Evolutionary conservation across 2,113 vertebrate species (phyloP), one percentile per base, ranked within the genome.

Genomic region (Spea bombifrons): DNA sequence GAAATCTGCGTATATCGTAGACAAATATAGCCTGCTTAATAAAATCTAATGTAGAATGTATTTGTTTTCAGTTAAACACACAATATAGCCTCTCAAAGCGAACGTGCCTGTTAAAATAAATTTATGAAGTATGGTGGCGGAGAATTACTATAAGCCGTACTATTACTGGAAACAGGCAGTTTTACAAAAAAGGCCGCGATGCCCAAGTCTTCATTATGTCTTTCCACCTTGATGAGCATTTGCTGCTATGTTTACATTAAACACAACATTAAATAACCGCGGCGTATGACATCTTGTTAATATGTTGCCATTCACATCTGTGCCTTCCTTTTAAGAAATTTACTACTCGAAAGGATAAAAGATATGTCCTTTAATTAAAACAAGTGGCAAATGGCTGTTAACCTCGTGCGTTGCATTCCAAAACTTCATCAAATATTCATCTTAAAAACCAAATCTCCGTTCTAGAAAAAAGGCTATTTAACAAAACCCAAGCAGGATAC

Each of bases 341-440:
- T 88, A 89, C 89, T 89, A 92, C 7, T 17, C 92, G 95, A 88
- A 92, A 92, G 88, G 94, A 93, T 92, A 93, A 94, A 93, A 96
- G 96, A 98, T 96, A 98, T 88, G 89, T 93, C 91, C 90, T 92
- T 93, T 91, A 91, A 95, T 92, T 93, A 93, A 94, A 94, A 93
- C 94, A 94, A 93, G 94, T 97, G 94, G 96, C 96, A 98, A 96
- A 98, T 97, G 94, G 89, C 93, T 91, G 92, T 95, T 98, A 99
- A 98, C 96, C 95, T 93, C 85, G 90, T 92, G 92, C 79, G 90
- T 92, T 81, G 90, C 89, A 89, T 92, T 90, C 92, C 89, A 85
- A 88, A 94, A 93, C 91, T 94, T 93, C 93, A 93, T 92, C 91
- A 96, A 91, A 95, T 92, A 91, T 96, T 98, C 91, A 92, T 30